Percentiles rank a stretch among this genome's conserved stretches.
These are phyloP conservation scores for Acanthochromis polyacanthus DNA, from an alignment of 2,113 vertebrate species.

Conservation along the genomic window DNA sequence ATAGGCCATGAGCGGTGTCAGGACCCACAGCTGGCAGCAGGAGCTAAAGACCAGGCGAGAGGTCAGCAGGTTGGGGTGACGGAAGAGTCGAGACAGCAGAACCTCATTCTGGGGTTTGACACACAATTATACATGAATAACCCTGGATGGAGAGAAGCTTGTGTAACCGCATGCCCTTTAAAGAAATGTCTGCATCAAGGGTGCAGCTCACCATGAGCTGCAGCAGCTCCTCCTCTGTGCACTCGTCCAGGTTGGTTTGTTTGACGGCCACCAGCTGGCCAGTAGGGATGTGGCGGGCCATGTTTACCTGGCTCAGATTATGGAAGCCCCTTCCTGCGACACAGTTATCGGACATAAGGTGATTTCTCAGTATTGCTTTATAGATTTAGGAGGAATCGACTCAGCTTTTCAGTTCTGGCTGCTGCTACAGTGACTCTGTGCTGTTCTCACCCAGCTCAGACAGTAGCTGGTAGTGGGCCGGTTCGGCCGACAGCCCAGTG, in stretches of 20 bases:
- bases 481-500: slow-evolving; percentile 85
- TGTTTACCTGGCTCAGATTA: slow-evolving; percentile 92
- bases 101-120: slow-evolving; percentile 90
- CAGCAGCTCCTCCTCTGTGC: slow-evolving; percentile 93
- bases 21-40: slow-evolving; percentile 95
- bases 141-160: background rate
- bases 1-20: slow-evolving; percentile 96
- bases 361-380: background rate
- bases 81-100: slow-evolving; percentile 91
- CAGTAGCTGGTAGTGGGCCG: slow-evolving; percentile 94
- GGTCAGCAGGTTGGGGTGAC: slow-evolving; percentile 93
- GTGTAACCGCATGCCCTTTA: background rate
- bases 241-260: slow-evolving; percentile 95
- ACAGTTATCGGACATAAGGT: background rate
- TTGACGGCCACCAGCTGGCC: slow-evolving; percentile 91
- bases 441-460: slow-evolving; percentile 91
- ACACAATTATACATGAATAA: background rate
- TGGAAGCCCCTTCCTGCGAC: slow-evolving; percentile 92
- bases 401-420: no score
- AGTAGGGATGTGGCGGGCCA: slow-evolving; percentile 92
- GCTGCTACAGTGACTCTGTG: background rate
- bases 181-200: background rate
- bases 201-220: slow-evolving; percentile 89
- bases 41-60: slow-evolving; percentile 94
- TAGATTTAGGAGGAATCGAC: no score